Conservation (phyloP, 1,140 invertebrate genomes). For the Scaptomyza pallida region DNA sequence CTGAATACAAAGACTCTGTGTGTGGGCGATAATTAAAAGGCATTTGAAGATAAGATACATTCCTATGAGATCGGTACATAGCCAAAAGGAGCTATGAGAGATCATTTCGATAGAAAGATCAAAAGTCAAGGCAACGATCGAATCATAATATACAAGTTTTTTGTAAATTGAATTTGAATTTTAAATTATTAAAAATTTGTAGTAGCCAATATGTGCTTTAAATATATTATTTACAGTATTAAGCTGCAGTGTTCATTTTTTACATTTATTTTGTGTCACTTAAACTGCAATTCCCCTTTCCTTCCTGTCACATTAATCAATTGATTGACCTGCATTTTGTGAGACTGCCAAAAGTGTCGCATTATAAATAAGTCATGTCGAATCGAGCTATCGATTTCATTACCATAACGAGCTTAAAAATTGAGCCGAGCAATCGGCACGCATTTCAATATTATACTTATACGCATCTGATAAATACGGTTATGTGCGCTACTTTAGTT, state of each 20-base stretch:
- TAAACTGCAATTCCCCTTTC: neutral
- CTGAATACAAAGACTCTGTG: constrained; percentile 5
- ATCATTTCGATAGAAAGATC: too few species aligned
- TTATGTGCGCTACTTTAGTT: constrained; percentile 80
- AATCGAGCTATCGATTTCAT: constrained; percentile 57
- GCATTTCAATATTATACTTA: constrained; percentile 9
- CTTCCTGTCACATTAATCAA: neutral
- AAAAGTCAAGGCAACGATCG: too few species aligned
- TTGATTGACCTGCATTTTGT: constrained; percentile 21
- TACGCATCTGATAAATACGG: constrained; percentile 48
- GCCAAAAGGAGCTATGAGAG: too few species aligned
- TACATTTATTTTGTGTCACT: too few species aligned
- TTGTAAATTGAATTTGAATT: too few species aligned
- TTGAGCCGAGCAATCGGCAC: constrained; percentile 37
- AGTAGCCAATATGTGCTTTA: too few species aligned
- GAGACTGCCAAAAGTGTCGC: constrained; percentile 14
- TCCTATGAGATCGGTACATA: too few species aligned
- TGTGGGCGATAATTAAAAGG: constrained; percentile 21
- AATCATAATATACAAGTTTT: too few species aligned
- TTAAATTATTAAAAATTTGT: too few species aligned
- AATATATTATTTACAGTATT: too few species aligned
- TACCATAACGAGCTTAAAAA: constrained; percentile 52
- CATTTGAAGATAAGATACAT: too few species aligned
- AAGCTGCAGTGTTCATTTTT: too few species aligned
- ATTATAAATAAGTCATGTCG: constrained; percentile 29